phyloP scores from a whole-genome alignment of 2,113 vertebrate genomes.

The Prionailurus bengalensis region DNA sequence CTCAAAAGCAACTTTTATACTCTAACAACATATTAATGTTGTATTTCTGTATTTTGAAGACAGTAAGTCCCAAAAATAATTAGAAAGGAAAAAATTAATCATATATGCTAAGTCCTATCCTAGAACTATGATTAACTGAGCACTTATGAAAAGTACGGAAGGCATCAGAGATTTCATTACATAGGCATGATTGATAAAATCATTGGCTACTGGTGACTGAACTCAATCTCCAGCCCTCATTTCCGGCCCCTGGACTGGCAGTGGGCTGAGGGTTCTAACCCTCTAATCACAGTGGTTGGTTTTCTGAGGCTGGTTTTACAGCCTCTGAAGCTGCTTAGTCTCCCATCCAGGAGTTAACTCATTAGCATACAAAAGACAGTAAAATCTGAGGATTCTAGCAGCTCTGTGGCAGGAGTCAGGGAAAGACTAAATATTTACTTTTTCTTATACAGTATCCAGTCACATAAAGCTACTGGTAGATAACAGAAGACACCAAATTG shows the following conservation, averaged over 20 bases:
- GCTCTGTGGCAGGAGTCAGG: neutral
- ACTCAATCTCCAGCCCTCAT: neutral
- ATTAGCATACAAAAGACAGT: neutral
- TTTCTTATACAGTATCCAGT: neutral
- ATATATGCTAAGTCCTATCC: neutral
- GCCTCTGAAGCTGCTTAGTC: neutral
- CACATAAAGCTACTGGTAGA: neutral
- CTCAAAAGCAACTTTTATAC: conserved; percentile 2
- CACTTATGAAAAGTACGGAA: neutral
- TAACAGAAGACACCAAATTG: neutral
- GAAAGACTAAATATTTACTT: neutral
- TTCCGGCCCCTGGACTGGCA: neutral
- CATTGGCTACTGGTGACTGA: neutral
- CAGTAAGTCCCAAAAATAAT: neutral
- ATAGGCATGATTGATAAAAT: neutral
- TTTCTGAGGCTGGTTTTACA: neutral
- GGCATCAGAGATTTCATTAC: neutral
- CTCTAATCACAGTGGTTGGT: neutral
- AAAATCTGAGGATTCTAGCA: neutral
- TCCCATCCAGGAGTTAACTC: neutral
- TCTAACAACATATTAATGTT: neutral
- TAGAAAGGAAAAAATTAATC: neutral
- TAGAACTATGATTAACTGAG: neutral
- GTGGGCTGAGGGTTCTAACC: neutral
- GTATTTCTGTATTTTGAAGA: neutral